Evolutionary conservation across 2,888 invertebrate genomes (phyloP).

Genomic region (Helicoverpa assulta): DNA sequence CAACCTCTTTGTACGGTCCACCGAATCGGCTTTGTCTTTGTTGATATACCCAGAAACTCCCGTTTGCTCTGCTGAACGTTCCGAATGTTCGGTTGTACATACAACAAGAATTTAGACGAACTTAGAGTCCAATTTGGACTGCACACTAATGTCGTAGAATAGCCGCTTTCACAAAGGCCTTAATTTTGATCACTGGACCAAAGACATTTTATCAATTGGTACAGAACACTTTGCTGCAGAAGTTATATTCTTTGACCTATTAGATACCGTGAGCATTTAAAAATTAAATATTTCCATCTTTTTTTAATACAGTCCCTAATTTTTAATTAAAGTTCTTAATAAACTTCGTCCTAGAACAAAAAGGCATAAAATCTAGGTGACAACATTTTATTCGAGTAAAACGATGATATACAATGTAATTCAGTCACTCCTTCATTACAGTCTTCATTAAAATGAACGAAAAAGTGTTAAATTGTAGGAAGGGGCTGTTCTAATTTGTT

Average conservation of each 20-base stretch:
- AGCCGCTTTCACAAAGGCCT: not conserved
- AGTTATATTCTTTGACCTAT: too few species aligned
- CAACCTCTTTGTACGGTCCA: slow-evolving; percentile 49
- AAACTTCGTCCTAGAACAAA: slow-evolving; percentile 2
- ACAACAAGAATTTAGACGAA: slow-evolving; percentile 34
- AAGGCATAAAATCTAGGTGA: slow-evolving; percentile 21
- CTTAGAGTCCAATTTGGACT: slow-evolving; percentile 14
- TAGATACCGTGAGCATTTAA: not conserved
- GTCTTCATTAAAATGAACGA: slow-evolving; percentile 52
- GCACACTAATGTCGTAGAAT: not conserved
- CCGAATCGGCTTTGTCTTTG: slow-evolving; percentile 56
- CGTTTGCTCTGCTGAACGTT: slow-evolving; percentile 47
- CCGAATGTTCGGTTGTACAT: slow-evolving; percentile 33
- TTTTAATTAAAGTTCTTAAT: not conserved
- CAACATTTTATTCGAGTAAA: slow-evolving; percentile 29
- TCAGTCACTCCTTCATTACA: slow-evolving; percentile 45
- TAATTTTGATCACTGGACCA: not conserved
- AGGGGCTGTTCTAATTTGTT: slow-evolving; percentile 60
- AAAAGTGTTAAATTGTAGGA: slow-evolving; percentile 60
- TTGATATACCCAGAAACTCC: slow-evolving; percentile 40
- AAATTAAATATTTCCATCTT: not conserved
- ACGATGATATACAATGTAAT: slow-evolving; percentile 20
- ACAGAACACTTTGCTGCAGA: too few species aligned
- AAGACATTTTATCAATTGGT: not conserved
- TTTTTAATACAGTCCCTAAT: too few species aligned